These are phyloP conservation scores for Leucophenga montana DNA, from an alignment of 2,888 invertebrate species.

Conservation along the genomic window DNA sequence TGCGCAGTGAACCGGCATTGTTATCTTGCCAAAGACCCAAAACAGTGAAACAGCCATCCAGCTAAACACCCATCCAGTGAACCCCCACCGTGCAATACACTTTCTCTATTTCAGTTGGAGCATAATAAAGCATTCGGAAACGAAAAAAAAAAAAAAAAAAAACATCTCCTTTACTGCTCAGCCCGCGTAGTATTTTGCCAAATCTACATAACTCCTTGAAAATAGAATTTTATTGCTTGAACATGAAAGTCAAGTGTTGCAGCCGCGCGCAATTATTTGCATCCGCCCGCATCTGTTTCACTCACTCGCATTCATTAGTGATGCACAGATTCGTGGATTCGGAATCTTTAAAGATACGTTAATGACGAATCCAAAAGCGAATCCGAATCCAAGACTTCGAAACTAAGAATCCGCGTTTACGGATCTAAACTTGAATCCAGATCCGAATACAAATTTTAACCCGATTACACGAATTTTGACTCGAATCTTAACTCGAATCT, in stretches of 20 bases:
- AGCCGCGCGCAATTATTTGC: slow-evolving; percentile 46
- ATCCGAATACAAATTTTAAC: no score
- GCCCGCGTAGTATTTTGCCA: slow-evolving; percentile 24
- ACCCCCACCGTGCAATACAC: background rate
- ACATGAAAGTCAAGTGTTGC: slow-evolving; percentile 66
- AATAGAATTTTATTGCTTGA: slow-evolving; percentile 61
- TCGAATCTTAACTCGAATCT: no score
- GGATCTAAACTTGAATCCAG: no score
- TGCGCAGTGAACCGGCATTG: slow-evolving; percentile 38
- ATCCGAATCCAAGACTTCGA: no score
- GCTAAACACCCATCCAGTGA: no score
- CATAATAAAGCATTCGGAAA: slow-evolving; percentile 21
- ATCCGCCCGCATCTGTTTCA: slow-evolving; percentile 4
- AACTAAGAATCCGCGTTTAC: no score
- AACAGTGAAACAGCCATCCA: background rate
- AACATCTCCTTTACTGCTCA: background rate
- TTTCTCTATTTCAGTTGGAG: slow-evolving; percentile 12
- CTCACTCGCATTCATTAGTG: background rate
- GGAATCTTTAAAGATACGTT: no score
- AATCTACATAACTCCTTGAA: slow-evolving; percentile 52
- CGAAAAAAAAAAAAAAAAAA: background rate
- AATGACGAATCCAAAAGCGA: no score
- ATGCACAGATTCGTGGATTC: no score
- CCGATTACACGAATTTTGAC: no score
- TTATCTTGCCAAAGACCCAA: slow-evolving; percentile 50